A percentile compares a stretch with the other conserved stretches of the same genome.
phyloP scores from a whole-genome alignment of 2,797 vertebrate genomes.

The Microchirus variegatus region DNA sequence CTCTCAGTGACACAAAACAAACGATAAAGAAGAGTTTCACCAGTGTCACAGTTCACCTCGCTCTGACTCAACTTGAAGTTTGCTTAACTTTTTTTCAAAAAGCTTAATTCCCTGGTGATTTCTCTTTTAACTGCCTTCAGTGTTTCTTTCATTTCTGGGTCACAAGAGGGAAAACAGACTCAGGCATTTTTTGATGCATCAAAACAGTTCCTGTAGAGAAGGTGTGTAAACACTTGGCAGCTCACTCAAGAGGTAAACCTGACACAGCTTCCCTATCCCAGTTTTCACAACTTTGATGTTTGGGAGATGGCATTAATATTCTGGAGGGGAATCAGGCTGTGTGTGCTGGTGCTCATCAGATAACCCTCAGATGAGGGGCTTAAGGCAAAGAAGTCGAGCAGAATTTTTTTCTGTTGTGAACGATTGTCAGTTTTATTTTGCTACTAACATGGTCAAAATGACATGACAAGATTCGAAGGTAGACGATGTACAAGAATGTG shows the following conservation, averaged over 20 bases:
- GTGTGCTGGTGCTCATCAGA: constrained; percentile 34
- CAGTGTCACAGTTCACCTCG: constrained; percentile 47
- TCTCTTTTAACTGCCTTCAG: constrained; percentile 38
- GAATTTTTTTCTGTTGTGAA: constrained; percentile 13
- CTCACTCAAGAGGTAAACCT: constrained; percentile 66
- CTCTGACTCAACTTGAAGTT: constrained; percentile 53
- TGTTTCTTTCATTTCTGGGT: constrained; percentile 69
- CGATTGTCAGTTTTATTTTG: constrained; percentile 8
- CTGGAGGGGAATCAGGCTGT: constrained; percentile 9
- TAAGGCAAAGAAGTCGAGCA: constrained; percentile 13
- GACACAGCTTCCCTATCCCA: constrained; percentile 61
- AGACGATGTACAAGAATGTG: background rate
- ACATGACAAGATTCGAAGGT: constrained; percentile 2
- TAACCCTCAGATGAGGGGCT: constrained; percentile 37
- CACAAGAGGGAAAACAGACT: constrained; percentile 58
- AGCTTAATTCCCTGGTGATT: constrained; percentile 41
- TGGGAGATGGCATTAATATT: constrained; percentile 63
- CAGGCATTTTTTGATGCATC: constrained; percentile 62
- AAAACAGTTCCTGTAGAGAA: constrained; percentile 63
- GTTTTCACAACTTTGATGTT: constrained; percentile 75
- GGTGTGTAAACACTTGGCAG: constrained; percentile 65
- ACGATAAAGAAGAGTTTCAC: constrained; percentile 26
- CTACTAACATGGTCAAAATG: constrained; percentile 41
- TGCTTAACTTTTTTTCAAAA: constrained; percentile 67
- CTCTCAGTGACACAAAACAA: constrained; percentile 1